Evolutionary conservation across 2,888 invertebrate species (phyloP).

Genomic region (Cantharis rufa): DNA sequence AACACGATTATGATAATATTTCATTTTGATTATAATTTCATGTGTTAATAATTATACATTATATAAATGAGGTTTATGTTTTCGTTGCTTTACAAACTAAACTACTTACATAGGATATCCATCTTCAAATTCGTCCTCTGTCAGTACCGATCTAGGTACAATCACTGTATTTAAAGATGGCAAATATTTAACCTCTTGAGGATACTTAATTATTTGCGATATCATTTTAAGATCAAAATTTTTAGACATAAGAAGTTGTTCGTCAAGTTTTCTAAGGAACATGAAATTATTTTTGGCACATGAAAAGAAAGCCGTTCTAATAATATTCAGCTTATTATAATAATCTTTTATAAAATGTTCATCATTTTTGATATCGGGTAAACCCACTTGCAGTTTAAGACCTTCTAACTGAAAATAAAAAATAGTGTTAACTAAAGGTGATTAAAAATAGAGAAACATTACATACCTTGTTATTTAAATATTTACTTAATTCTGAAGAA

Average conservation of each 20-base stretch:
- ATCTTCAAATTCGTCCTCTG: constrained; percentile 53
- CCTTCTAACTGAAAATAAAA: constrained; percentile 53
- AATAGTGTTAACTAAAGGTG: background rate
- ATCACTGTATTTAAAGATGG: constrained; percentile 56
- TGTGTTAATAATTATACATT: too few relatives aligned
- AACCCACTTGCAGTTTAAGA: constrained; percentile 56
- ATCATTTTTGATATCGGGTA: constrained; percentile 50
- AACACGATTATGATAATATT: too few relatives aligned
- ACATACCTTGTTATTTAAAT: constrained; percentile 53
- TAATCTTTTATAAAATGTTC: constrained; percentile 52
- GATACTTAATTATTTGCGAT: constrained; percentile 31
- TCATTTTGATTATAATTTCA: too few relatives aligned
- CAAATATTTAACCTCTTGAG: constrained; percentile 50
- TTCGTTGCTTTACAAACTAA: background rate
- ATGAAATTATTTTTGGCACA: constrained; percentile 57
- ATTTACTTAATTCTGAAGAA: constrained; percentile 41
- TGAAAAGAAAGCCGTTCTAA: constrained; percentile 59
- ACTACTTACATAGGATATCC: constrained; percentile 53
- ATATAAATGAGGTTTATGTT: background rate
- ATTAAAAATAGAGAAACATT: background rate
- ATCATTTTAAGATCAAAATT: constrained; percentile 48
- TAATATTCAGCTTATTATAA: constrained; percentile 54
- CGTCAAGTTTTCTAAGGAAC: constrained; percentile 54
- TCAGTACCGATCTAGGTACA: constrained; percentile 56
- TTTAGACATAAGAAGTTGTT: constrained; percentile 49